Evolutionary conservation across 1,140 invertebrate genomes (phyloP).

Genomic region (Phthorimaea operculella): DNA sequence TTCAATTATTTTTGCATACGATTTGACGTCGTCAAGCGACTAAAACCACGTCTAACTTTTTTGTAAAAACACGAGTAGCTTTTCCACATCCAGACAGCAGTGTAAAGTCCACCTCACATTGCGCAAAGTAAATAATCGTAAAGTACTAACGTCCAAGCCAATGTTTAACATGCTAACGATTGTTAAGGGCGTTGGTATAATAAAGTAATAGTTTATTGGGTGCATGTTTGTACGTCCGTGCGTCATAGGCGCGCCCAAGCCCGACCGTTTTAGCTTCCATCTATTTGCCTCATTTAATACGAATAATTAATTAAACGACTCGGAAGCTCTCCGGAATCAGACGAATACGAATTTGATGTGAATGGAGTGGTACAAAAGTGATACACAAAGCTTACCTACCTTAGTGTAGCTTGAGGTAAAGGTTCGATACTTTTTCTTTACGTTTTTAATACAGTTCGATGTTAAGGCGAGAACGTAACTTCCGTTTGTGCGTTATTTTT

Average conservation of each 20-base stretch:
- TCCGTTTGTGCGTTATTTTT: no score
- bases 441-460: no score
- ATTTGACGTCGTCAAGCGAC: no score
- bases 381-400: no score
- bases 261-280: constrained; percentile 6
- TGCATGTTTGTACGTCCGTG: constrained; percentile 13
- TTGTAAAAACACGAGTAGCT: no score
- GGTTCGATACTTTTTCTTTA: no score
- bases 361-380: no score
- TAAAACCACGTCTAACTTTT: no score
- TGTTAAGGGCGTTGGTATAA: constrained; percentile 15
- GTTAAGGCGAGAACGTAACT: no score
- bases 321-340: no score
- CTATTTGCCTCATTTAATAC: constrained; percentile 4
- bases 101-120: constrained; percentile 6
- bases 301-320: background rate
- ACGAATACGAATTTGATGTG: background rate
- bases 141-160: constrained; percentile 10
- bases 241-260: constrained; percentile 15
- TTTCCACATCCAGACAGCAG: background rate
- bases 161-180: constrained; percentile 18
- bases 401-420: no score
- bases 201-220: constrained; percentile 18
- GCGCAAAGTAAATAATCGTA: constrained; percentile 16
- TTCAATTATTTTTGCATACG: no score